These are phyloP conservation scores for Campylomormyrus tamandua DNA, from an alignment of 2,113 vertebrate species.

Conservation along the genomic window DNA sequence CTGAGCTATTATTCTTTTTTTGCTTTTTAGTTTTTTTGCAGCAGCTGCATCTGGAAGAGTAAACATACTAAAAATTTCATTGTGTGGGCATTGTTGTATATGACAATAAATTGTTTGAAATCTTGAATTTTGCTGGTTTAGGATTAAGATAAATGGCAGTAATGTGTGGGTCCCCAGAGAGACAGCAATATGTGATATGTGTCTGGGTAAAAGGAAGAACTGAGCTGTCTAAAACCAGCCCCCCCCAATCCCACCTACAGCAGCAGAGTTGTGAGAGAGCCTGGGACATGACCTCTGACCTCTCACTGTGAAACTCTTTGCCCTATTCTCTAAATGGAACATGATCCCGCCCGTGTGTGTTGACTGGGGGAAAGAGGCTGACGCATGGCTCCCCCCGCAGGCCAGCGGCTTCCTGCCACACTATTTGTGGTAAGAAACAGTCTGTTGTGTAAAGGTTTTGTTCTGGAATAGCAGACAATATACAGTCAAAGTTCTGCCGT, in stretches of 20 bases:
- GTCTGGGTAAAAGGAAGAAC: background rate
- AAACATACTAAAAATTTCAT: background rate
- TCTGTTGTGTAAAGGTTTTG: background rate
- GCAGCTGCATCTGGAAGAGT: background rate
- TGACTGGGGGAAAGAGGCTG: background rate
- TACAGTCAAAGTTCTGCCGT: background rate
- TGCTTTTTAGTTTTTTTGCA: background rate
- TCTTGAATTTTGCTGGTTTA: background rate
- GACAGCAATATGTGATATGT: background rate
- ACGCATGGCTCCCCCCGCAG: background rate
- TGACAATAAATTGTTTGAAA: background rate
- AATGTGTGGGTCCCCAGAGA: background rate
- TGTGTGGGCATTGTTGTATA: background rate
- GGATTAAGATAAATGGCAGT: background rate
- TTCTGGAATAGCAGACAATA: background rate
- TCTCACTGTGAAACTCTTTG: background rate
- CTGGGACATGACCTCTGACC: background rate
- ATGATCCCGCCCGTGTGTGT: background rate
- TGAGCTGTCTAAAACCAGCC: background rate
- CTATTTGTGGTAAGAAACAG: background rate
- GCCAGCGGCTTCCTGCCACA: background rate
- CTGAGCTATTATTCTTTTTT: background rate
- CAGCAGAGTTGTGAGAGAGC: background rate
- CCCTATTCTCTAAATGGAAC: background rate
- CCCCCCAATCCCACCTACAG: background rate